phyloP scores from a whole-genome alignment of 2,888 invertebrate genomes.

The Belgica antarctica region DNA sequence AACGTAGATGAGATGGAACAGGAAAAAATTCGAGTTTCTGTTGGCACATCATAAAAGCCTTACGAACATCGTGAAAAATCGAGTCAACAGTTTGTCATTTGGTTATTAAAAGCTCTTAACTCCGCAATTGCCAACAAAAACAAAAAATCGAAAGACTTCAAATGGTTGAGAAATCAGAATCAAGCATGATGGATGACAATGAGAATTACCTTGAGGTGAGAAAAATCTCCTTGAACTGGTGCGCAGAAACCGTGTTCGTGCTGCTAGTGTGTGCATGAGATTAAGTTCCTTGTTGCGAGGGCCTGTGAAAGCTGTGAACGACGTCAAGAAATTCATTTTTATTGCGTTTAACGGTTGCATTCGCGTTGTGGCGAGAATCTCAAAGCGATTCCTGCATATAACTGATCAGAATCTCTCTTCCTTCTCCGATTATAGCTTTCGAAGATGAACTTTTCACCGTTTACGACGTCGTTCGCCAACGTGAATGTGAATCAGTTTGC shows the following conservation, averaged over 20 bases:
- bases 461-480: constrained; percentile 62
- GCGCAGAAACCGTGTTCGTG: constrained; percentile 7
- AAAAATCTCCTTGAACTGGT: constrained; percentile 28
- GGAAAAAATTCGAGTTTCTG: constrained; percentile 1
- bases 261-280: too few species aligned
- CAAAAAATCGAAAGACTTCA: constrained; percentile 17
- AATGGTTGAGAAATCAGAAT: constrained; percentile 42
- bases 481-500: constrained; percentile 65
- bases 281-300: too few species aligned
- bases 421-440: constrained; percentile 46
- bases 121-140: not conserved
- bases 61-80: not conserved
- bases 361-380: too few species aligned
- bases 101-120: not conserved
- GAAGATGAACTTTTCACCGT: constrained; percentile 75
- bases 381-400: not conserved
- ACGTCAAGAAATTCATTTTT: too few species aligned
- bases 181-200: constrained; percentile 46
- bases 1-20: constrained; percentile 19
- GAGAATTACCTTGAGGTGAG: constrained; percentile 47
- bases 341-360: too few species aligned
- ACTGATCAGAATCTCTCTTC: not conserved
- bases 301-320: too few species aligned
- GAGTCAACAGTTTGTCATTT: constrained; percentile 13
- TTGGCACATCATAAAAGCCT: constrained; percentile 13